phyloP scores from a whole-genome alignment of 64 coral and sea anemone genomes.

The Orbicella faveolata region DNA sequence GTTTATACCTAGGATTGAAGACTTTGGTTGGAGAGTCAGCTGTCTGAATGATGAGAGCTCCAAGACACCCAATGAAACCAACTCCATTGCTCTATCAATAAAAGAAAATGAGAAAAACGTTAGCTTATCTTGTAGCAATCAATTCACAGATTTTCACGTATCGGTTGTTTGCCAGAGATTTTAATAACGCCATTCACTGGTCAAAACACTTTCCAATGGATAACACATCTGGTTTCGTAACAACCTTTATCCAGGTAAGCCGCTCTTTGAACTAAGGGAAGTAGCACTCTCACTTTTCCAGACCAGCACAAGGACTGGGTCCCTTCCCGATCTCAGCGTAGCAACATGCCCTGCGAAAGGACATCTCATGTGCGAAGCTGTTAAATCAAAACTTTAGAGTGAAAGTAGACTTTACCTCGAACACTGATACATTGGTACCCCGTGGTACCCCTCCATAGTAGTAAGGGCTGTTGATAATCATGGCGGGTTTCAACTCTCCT shows the following conservation, averaged over 20 bases:
- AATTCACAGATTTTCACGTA: neutral
- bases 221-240: too few relatives aligned
- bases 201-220: too few relatives aligned
- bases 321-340: too few relatives aligned
- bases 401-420: slow-evolving; percentile 25
- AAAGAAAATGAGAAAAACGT: neutral
- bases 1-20: slow-evolving; percentile 40
- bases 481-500: neutral
- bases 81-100: slow-evolving; percentile 18
- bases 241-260: too few relatives aligned
- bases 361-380: too few relatives aligned
- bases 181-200: too few relatives aligned
- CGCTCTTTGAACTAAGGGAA: too few relatives aligned
- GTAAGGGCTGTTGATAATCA: slow-evolving; percentile 56
- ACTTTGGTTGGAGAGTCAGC: neutral
- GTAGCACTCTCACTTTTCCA: too few relatives aligned
- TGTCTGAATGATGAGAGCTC: slow-evolving; percentile 13
- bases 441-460: slow-evolving; percentile 62
- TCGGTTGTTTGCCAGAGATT: too few relatives aligned
- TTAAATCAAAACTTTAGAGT: neutral
- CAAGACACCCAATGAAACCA: slow-evolving; percentile 52
- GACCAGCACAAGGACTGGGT: too few relatives aligned
- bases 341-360: too few relatives aligned
- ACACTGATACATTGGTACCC: slow-evolving; percentile 28
- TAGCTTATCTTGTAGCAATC: neutral